phyloP scores from a whole-genome alignment of 2,888 invertebrate genomes.

The Schizotus pectinicornis region DNA sequence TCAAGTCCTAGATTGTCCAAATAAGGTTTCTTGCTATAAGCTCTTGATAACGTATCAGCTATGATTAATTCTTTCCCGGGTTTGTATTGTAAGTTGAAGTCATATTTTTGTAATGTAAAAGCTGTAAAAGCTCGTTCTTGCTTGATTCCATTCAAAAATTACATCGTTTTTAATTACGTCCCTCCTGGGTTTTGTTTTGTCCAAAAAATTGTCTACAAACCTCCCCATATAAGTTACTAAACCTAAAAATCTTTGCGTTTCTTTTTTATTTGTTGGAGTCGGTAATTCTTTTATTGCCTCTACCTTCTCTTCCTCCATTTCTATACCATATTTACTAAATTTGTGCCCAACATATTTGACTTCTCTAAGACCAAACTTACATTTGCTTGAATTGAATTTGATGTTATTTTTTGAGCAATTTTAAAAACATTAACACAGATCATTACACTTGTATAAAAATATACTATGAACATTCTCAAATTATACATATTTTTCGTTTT shows the following conservation, averaged over 20 bases:
- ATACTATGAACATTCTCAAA: too few relatives aligned
- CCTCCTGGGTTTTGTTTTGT: slow-evolving; percentile 19
- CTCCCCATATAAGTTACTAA: slow-evolving; percentile 39
- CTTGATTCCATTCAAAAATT: slow-evolving; percentile 8
- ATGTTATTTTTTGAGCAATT: too few relatives aligned
- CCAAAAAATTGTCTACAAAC: slow-evolving; percentile 31
- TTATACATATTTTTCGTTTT: too few relatives aligned
- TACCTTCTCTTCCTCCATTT: slow-evolving; percentile 33
- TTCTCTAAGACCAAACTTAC: slow-evolving; percentile 31
- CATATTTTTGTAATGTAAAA: too few relatives aligned
- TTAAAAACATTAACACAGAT: too few relatives aligned
- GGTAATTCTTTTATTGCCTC: slow-evolving; percentile 36
- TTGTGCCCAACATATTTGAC: slow-evolving; percentile 37
- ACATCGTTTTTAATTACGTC: slow-evolving; percentile 21
- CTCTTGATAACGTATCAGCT: too few relatives aligned
- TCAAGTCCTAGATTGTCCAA: too few relatives aligned
- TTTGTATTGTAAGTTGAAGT: too few relatives aligned
- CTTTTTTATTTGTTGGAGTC: slow-evolving; percentile 36
- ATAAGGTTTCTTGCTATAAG: too few relatives aligned
- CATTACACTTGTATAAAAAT: too few relatives aligned
- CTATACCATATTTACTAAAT: slow-evolving; percentile 31
- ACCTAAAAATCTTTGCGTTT: slow-evolving; percentile 43
- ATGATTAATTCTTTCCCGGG: too few relatives aligned
- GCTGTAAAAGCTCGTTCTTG: too few relatives aligned
- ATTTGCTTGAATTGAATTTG: slow-evolving; percentile 38